phyloP scores from a whole-genome alignment of 2,888 invertebrate genomes.

The Orthonevra nobilis region DNA sequence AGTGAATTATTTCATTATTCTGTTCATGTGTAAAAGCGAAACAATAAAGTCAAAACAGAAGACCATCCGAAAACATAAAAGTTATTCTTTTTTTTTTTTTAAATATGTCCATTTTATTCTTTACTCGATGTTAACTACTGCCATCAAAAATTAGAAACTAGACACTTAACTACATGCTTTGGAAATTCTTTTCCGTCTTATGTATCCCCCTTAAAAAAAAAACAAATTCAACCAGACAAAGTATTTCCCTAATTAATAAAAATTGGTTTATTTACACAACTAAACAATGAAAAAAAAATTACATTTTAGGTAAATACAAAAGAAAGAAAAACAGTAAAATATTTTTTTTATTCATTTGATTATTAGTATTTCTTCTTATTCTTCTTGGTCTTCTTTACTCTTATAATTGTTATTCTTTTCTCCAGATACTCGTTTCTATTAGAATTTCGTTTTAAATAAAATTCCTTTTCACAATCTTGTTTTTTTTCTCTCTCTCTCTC shows the following conservation, averaged over 20 bases:
- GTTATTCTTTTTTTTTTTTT: too few species aligned
- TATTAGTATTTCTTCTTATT: conserved; percentile 26
- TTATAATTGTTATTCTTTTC: conserved; percentile 20
- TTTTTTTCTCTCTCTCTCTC: conserved; percentile 27
- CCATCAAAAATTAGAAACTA: conserved; percentile 35
- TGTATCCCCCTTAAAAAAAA: conserved; percentile 12
- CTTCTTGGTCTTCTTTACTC: conserved; percentile 22
- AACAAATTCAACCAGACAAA: conserved; percentile 1
- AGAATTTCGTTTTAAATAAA: conserved; percentile 28
- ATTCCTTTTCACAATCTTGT: conserved; percentile 44
- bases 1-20: too few species aligned
- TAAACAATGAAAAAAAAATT: conserved; percentile 11
- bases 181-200: conserved; percentile 44
- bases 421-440: conserved; percentile 16
- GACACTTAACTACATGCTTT: conserved; percentile 48
- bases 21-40: too few species aligned
- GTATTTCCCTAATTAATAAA: background rate
- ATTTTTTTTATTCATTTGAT: background rate
- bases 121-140: conserved; percentile 15
- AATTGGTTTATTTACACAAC: conserved; percentile 30
- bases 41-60: too few species aligned
- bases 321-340: background rate
- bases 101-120: conserved; percentile 1
- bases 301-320: conserved; percentile 17
- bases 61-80: too few species aligned